phyloP scores from a whole-genome alignment of 2,888 invertebrate species.

The Agrochola lychnidis region DNA sequence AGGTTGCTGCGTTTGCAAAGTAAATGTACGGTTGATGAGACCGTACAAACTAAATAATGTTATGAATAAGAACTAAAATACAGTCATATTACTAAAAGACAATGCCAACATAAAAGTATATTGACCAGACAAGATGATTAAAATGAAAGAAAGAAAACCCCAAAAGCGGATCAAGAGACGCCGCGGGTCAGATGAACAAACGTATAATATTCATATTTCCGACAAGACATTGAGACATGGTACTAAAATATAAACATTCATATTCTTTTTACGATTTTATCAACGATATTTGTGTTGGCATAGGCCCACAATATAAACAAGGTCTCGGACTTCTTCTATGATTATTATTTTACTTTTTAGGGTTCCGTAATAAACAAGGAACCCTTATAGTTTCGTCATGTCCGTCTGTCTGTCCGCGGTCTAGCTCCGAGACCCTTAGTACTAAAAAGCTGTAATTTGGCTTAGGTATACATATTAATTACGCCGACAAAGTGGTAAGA shows the following conservation, averaged over 20 bases:
- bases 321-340: neutral
- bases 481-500: too few relatives aligned
- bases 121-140: slow-evolving; percentile 6
- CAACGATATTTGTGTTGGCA: slow-evolving; percentile 33
- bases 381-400: too few relatives aligned
- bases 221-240: neutral
- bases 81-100: neutral
- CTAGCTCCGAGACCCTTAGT: too few relatives aligned
- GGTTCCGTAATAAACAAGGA: too few relatives aligned
- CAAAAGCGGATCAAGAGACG: neutral
- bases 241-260: slow-evolving; percentile 28
- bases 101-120: neutral
- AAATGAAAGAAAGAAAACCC: slow-evolving; percentile 1
- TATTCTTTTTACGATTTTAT: slow-evolving; percentile 29
- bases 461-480: too few relatives aligned
- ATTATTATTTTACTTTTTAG: too few relatives aligned
- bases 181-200: slow-evolving; percentile 1
- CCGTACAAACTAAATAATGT: neutral
- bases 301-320: neutral
- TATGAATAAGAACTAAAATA: neutral
- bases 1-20: too few relatives aligned
- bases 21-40: too few relatives aligned
- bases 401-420: too few relatives aligned
- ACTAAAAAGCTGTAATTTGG: too few relatives aligned
- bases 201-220: slow-evolving; percentile 32